phyloP scores from a whole-genome alignment of 2,888 invertebrate genomes.

The Diachrysia chrysitis region DNA sequence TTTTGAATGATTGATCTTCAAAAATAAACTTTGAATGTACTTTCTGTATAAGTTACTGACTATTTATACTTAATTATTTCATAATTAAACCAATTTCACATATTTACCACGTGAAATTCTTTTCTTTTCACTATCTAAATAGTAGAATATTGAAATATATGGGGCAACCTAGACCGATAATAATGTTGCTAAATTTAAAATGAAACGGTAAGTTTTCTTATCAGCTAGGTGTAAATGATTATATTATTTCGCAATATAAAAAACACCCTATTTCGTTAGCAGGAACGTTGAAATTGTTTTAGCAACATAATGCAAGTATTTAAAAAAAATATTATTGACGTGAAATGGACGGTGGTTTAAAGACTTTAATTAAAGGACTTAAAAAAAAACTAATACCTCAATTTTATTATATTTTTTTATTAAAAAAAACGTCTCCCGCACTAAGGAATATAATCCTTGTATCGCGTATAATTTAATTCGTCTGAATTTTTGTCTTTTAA shows the following conservation, averaged over 20 bases:
- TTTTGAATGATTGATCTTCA: constrained; percentile 51
- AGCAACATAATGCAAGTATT: too few relatives aligned
- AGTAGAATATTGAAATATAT: constrained; percentile 3
- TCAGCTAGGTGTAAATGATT: neutral
- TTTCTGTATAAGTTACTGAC: neutral
- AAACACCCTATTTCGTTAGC: neutral
- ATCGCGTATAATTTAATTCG: too few relatives aligned
- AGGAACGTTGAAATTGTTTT: neutral
- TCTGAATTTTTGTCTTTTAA: too few relatives aligned
- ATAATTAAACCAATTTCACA: constrained; percentile 19
- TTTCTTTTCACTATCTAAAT: constrained; percentile 24
- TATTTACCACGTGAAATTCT: constrained; percentile 10
- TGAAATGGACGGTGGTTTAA: neutral
- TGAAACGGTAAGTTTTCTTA: neutral
- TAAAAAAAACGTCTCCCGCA: too few relatives aligned
- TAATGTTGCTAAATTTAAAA: neutral
- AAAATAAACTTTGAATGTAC: constrained; percentile 37
- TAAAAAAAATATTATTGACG: too few relatives aligned
- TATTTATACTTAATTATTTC: constrained; percentile 43
- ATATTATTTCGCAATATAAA: neutral
- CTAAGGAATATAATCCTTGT: too few relatives aligned
- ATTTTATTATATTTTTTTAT: too few relatives aligned
- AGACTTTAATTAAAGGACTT: too few relatives aligned
- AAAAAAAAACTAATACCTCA: too few relatives aligned
- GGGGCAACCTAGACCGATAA: constrained; percentile 16